phyloP scores from a whole-genome alignment of 2,888 invertebrate species.

The Heteropelma amictum region DNA sequence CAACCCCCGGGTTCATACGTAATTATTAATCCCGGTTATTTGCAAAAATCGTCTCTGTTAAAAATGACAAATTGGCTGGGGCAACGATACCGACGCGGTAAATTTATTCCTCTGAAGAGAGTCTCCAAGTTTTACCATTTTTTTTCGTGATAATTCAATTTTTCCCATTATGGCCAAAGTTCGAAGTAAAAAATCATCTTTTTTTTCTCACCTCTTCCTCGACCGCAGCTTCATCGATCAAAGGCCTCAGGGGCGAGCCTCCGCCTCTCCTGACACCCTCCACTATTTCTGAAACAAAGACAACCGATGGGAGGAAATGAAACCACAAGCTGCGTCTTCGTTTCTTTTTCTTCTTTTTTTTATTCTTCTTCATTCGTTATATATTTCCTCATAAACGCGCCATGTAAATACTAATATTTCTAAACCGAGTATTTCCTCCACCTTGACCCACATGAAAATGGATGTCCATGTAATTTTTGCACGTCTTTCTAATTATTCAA shows the following conservation, averaged over 20 bases:
- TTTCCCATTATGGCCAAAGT: background rate
- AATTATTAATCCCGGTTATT: constrained; percentile 36
- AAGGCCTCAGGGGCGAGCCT: constrained; percentile 87
- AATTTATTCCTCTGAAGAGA: constrained; percentile 4
- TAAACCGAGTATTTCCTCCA: background rate
- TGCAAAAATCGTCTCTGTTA: constrained; percentile 11
- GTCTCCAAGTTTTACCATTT: too few relatives aligned
- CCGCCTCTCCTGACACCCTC: constrained; percentile 85
- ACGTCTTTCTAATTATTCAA: too few relatives aligned
- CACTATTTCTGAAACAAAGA: constrained; percentile 85
- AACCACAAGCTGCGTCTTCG: background rate
- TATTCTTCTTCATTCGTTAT: background rate
- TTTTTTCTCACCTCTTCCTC: constrained; percentile 81
- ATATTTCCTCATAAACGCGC: too few relatives aligned
- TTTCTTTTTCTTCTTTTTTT: background rate
- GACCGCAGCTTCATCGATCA: constrained; percentile 83
- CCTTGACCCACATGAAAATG: background rate
- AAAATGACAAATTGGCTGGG: constrained; percentile 32
- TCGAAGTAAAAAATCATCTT: background rate
- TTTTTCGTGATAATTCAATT: too few relatives aligned
- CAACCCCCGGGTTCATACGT: background rate
- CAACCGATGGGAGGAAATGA: constrained; percentile 11
- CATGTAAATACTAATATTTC: background rate
- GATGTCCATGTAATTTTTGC: too few relatives aligned
- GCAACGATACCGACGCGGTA: constrained; percentile 9